Percentiles rank a stretch among this genome's conserved stretches.
These are phyloP conservation scores for Pseudobourletiella spinata DNA, from an alignment of 1,140 invertebrate genomes.

Conservation along the genomic window DNA sequence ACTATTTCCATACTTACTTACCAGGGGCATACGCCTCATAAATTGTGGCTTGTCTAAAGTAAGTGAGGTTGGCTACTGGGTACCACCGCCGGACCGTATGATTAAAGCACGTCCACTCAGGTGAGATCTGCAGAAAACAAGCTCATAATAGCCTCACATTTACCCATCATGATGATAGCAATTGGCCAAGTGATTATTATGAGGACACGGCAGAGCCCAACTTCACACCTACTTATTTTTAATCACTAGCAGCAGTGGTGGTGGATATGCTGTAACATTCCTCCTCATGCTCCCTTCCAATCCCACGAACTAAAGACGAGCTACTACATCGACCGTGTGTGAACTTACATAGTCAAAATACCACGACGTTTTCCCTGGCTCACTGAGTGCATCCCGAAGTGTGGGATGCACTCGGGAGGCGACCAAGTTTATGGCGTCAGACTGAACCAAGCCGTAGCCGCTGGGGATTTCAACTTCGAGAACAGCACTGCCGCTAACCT, in stretches of 20 bases:
- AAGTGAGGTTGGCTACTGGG: conserved; percentile 52
- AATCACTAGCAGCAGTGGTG: no score
- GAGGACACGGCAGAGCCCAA: no score
- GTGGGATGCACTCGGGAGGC: conserved; percentile 39
- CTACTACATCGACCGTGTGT: no score
- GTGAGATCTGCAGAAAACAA: conserved; percentile 41
- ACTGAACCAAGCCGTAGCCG: conserved; percentile 84
- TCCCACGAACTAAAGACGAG: no score
- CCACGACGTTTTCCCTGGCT: conserved; percentile 41
- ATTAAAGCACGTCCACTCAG: conserved; percentile 44
- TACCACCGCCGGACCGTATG: conserved; percentile 49
- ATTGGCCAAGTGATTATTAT: no score
- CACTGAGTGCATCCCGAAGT: conserved; percentile 37
- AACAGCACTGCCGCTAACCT: conserved; percentile 81
- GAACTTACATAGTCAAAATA: conserved; percentile 44
- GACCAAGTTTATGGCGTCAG: conserved; percentile 45
- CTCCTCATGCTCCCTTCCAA: no score
- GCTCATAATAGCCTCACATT: no score
- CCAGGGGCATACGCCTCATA: conserved; percentile 54
- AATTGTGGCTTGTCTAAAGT: conserved; percentile 47
- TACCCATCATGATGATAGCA: no score
- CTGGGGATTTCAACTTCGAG: conserved; percentile 85
- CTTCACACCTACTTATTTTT: no score
- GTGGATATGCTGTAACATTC: no score
- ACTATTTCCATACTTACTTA: conserved; percentile 34